These are phyloP conservation scores for Manis crassicaudata DNA, from an alignment of 2,797 vertebrate genomes.

Conservation along the genomic window DNA sequence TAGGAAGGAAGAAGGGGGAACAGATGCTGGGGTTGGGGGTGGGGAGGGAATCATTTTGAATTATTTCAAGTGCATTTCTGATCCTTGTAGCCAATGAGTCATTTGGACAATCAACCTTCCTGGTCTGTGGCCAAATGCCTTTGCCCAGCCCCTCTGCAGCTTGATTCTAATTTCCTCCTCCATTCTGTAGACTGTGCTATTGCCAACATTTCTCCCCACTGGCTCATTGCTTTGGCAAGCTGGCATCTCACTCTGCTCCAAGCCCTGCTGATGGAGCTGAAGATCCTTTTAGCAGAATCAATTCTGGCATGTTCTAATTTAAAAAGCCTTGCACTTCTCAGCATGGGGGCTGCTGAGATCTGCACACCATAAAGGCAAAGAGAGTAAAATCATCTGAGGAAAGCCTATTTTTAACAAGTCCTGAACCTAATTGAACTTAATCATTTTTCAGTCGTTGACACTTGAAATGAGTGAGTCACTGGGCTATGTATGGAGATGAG, in stretches of 20 bases:
- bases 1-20: background rate
- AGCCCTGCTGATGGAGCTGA: conserved; percentile 63
- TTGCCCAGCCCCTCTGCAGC: background rate
- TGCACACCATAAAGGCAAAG: conserved; percentile 73
- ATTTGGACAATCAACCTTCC: background rate
- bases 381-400: conserved; percentile 75
- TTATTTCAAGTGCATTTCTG: background rate
- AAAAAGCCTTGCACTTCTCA: conserved; percentile 59
- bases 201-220: background rate
- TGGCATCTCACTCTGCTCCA: conserved; percentile 16
- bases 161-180: background rate
- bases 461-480: conserved; percentile 83
- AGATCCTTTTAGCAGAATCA: conserved; percentile 69
- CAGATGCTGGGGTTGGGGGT: background rate
- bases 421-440: conserved; percentile 84
- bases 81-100: background rate
- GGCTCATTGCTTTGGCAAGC: conserved; percentile 5
- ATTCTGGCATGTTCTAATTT: conserved; percentile 73
- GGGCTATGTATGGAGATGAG: conserved; percentile 81
- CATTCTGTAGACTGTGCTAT: background rate
- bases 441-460: conserved; percentile 82
- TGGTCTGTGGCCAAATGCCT: background rate
- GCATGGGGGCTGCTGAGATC: background rate
- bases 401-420: conserved; percentile 84
- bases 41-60: background rate